Base-by-base conservation (phyloP, 1,140 invertebrate genomes). In the Amyelois transitella region DNA sequence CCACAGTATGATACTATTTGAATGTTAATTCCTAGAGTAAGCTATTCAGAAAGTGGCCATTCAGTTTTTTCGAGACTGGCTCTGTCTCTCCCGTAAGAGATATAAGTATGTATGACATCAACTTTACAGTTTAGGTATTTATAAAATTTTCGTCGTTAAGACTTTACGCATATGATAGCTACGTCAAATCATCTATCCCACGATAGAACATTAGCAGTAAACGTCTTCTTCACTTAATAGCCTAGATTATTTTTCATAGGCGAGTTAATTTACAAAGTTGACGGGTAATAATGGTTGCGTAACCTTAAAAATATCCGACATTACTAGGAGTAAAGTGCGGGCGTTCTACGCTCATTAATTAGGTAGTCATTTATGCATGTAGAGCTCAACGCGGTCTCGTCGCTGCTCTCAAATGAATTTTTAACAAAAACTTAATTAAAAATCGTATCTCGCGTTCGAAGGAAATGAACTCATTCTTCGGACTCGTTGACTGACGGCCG, bases 351-450 rank as follows among this genome's bases (percentile, higher is more conserved):
- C 69, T 79, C 75, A 77, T 83, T 86, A 84, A 83, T 84, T 77
- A 81, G 62, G 58, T 68, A 76, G 68, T 24, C 22, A 24, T 24
- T 24, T 24, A 24, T 24, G 76, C 77, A 78, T 77, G 67, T 74
- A 78, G 67, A 68, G 61, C 53, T 53, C 58, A 60, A 62, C 43
- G 64, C 66, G 56, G 58, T 60, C 55, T 69, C 69, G 70, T 73
- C 70, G 70, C 62, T 56, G 72, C 60, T 72, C 63, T 78, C 76
- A 82, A 84, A 85, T 85, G 84, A 79, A 80, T 85, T 85, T 79
- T 79, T 77, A 85, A 87, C 84, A 85, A 87, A 87, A 87, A 85
- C 81, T 85, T 87, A 87, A 87, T 87, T 87, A 87, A 87, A 87
- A 85, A 84, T 81, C 74, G 77, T 86, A 85, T 84, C 81, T 84